A percentile compares a stretch with the other conserved stretches of the same genome.
Evolutionary conservation across 2,888 invertebrate species (phyloP).

Genomic region (Tricholauxania praeusta): DNA sequence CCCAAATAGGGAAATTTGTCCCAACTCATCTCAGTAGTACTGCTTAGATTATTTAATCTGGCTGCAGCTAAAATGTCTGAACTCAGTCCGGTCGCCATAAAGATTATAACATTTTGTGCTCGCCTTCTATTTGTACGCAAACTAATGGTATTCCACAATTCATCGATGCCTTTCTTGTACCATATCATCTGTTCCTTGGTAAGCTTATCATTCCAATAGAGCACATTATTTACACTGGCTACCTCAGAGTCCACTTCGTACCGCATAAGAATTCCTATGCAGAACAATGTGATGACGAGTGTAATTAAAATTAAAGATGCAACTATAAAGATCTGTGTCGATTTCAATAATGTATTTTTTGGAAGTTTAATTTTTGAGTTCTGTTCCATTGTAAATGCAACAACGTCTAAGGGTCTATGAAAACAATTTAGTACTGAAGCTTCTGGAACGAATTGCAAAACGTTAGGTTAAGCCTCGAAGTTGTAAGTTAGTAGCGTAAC

Average conservation of each 20-base stretch:
- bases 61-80: conserved; percentile 79
- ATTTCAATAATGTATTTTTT: conserved; percentile 29
- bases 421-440: too few species aligned
- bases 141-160: conserved; percentile 71
- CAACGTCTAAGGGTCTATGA: too few species aligned
- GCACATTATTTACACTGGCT: conserved; percentile 51
- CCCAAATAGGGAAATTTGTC: conserved; percentile 86
- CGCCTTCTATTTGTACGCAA: conserved; percentile 70
- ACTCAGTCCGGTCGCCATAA: conserved; percentile 91
- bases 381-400: too few species aligned
- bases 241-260: conserved; percentile 60
- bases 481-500: too few species aligned
- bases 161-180: conserved; percentile 68
- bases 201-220: conserved; percentile 55
- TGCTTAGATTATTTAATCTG: conserved; percentile 72
- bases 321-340: conserved; percentile 55
- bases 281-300: conserved; percentile 54
- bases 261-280: conserved; percentile 55
- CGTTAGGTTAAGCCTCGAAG: too few species aligned
- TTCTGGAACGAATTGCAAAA: too few species aligned
- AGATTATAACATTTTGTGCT: conserved; percentile 84
- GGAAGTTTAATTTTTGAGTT: too few species aligned
- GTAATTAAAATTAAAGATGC: conserved; percentile 54
- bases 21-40: conserved; percentile 74
- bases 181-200: conserved; percentile 62